phyloP scores from a whole-genome alignment of 2,113 vertebrate species.

The Zosterops borbonicus region DNA sequence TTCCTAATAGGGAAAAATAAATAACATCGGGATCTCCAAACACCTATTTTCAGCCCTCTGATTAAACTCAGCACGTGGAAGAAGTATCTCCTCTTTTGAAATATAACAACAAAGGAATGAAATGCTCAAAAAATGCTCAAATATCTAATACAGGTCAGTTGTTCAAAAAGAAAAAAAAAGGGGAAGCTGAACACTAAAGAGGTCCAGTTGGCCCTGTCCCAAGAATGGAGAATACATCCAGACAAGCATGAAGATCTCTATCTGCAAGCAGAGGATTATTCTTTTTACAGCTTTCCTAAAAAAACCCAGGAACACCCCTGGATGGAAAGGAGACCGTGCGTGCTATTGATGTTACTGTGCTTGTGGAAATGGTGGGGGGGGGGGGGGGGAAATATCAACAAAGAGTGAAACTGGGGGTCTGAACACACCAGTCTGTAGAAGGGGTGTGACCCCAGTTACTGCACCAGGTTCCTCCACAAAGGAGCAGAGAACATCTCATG shows the following conservation, averaged over 20 bases:
- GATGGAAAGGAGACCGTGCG: not conserved
- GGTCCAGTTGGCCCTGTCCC: not conserved
- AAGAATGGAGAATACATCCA: not conserved
- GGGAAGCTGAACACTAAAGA: not conserved
- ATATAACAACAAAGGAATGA: not conserved
- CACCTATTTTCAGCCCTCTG: conserved; percentile 28
- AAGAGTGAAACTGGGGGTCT: not conserved
- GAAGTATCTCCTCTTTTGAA: not conserved
- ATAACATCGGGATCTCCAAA: conserved; percentile 28
- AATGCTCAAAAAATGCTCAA: not conserved
- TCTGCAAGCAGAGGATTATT: not conserved
- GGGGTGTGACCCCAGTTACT: not conserved
- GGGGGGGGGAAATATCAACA: not conserved
- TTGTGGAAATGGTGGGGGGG: not conserved
- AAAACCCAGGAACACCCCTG: not conserved
- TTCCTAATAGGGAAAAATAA: conserved; percentile 47
- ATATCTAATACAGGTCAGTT: not conserved
- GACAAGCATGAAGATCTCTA: not conserved
- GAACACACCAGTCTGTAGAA: not conserved
- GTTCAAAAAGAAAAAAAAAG: not conserved
- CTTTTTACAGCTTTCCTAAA: not conserved
- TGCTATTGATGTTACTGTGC: not conserved
- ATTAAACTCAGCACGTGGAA: not conserved
- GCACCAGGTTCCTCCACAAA: not conserved
- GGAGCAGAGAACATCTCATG: accelerated